phyloP scores from a whole-genome alignment of 2,888 invertebrate species.

The Zygothrica quintamaculata region DNA sequence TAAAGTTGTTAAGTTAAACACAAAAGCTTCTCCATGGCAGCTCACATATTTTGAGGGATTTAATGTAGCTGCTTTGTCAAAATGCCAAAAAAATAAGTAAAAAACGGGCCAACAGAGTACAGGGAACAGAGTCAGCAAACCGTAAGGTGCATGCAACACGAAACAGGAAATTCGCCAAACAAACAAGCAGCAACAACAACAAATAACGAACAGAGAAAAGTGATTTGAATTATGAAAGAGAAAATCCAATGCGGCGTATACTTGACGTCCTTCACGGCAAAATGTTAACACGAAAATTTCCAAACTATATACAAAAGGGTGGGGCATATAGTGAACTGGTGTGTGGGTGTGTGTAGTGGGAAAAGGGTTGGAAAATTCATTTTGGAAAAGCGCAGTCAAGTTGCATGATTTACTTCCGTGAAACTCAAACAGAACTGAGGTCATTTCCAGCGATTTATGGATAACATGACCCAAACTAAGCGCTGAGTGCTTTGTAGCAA shows the following conservation, averaged over 20 bases:
- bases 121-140: slow-evolving; percentile 51
- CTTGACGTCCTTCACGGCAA: slow-evolving; percentile 17
- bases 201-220: slow-evolving; percentile 51
- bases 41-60: slow-evolving; percentile 18
- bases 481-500: background rate
- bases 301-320: background rate
- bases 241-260: slow-evolving; percentile 56
- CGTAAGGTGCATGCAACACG: slow-evolving; percentile 48
- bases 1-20: slow-evolving; percentile 27
- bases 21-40: slow-evolving; percentile 32
- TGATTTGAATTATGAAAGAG: slow-evolving; percentile 76
- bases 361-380: slow-evolving; percentile 28
- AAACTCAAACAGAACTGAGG: slow-evolving; percentile 46
- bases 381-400: slow-evolving; percentile 61
- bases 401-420: slow-evolving; percentile 73
- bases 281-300: slow-evolving; percentile 19
- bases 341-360: too few relatives aligned
- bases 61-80: slow-evolving; percentile 14
- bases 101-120: slow-evolving; percentile 19
- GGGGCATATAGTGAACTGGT: too few relatives aligned
- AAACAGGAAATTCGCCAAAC: slow-evolving; percentile 20
- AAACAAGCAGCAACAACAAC: slow-evolving; percentile 39
- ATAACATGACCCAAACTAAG: slow-evolving; percentile 10
- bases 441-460: slow-evolving; percentile 46
- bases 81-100: slow-evolving; percentile 22